Percentiles rank a stretch among this genome's conserved stretches.
phyloP scores from a whole-genome alignment of 2,113 vertebrate species.

The Apteryx owenii region DNA sequence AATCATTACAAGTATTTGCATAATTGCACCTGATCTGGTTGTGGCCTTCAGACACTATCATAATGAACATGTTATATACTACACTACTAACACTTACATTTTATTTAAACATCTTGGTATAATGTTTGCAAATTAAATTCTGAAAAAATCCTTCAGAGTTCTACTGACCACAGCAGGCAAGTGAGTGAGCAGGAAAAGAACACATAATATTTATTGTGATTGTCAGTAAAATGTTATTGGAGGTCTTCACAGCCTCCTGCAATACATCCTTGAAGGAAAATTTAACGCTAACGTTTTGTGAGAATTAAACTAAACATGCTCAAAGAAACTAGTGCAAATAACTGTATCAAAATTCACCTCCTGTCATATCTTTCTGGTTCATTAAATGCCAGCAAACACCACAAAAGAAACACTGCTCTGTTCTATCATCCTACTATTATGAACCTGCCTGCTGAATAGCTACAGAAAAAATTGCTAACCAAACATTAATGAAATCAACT shows the following conservation, averaged over 20 bases:
- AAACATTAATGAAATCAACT: background rate
- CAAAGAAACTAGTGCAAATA: background rate
- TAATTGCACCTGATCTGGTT: background rate
- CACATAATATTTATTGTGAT: background rate
- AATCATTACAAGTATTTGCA: background rate
- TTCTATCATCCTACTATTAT: background rate
- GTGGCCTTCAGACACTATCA: background rate
- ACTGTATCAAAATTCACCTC: background rate
- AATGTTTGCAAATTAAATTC: background rate
- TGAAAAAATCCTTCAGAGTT: background rate
- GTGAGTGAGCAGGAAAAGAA: background rate
- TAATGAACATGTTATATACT: background rate
- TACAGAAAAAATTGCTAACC: background rate
- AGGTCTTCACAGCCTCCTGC: background rate
- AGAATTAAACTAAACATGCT: background rate
- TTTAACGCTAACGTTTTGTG: background rate
- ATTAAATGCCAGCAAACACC: background rate
- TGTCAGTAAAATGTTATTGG: background rate
- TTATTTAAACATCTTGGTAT: background rate
- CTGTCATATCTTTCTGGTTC: background rate
- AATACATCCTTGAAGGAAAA: background rate
- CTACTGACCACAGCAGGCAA: background rate
- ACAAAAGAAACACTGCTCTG: accelerated
- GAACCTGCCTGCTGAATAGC: background rate
- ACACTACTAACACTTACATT: background rate